Evolutionary conservation across 2,888 invertebrate genomes (phyloP).

Genomic region (Phortica okadai): DNA sequence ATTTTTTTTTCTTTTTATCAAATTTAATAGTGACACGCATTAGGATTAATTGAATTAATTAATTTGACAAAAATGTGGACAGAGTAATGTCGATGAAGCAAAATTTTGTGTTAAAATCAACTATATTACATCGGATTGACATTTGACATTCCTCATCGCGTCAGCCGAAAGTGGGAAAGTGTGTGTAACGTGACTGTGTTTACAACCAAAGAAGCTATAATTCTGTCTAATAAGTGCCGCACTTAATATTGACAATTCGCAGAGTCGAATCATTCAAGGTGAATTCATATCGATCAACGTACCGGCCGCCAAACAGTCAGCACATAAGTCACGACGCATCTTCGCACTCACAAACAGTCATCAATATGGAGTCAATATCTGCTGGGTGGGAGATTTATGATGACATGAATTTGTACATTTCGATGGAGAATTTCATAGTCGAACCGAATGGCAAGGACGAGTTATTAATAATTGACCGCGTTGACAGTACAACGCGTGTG

Average conservation of each 20-base stretch:
- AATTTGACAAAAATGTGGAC: not conserved
- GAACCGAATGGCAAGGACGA: constrained; percentile 87
- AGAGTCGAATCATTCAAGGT: constrained; percentile 3
- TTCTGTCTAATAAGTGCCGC: not conserved
- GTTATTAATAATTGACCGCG: constrained; percentile 89
- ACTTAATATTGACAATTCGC: not conserved
- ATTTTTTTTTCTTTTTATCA: too few relatives aligned
- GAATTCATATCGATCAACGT: constrained; percentile 18
- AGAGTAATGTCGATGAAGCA: not conserved
- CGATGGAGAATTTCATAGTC: constrained; percentile 92
- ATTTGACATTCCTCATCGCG: not conserved
- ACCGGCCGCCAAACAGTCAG: not conserved
- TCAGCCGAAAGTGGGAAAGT: not conserved
- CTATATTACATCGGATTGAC: not conserved
- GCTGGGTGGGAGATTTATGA: constrained; percentile 78
- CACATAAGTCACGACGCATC: not conserved
- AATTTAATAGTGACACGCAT: too few relatives aligned
- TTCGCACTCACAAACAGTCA: not conserved
- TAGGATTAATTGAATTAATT: too few relatives aligned
- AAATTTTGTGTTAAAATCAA: not conserved
- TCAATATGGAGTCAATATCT: not conserved
- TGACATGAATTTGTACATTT: constrained; percentile 88
- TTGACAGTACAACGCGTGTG: constrained; percentile 84
- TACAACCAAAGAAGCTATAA: not conserved
- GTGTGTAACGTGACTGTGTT: not conserved